These are phyloP conservation scores for Eufriesea mexicana DNA, from an alignment of 1,140 invertebrate genomes.

Conservation along the genomic window DNA sequence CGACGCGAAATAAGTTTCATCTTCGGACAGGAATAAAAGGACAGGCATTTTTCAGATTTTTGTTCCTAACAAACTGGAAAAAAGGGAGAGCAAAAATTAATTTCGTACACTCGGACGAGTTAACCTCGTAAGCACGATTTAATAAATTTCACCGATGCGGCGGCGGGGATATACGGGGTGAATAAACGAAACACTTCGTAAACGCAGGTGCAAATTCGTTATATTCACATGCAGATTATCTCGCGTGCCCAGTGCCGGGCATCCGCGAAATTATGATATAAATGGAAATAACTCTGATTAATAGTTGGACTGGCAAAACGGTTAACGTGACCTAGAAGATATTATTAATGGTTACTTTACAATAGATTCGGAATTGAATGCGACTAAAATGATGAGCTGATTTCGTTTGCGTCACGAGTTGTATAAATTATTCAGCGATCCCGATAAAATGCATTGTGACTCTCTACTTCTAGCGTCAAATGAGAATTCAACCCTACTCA, in stretches of 20 bases:
- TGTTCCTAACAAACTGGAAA: background rate
- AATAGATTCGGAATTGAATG: conserved; percentile 48
- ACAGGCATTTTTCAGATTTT: background rate
- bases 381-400: conserved; percentile 44
- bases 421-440: conserved; percentile 46
- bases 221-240: conserved; percentile 58
- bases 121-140: conserved; percentile 23
- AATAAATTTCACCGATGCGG: conserved; percentile 30
- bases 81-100: background rate
- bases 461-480: background rate
- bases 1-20: too few species aligned
- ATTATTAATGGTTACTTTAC: conserved; percentile 58
- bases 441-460: conserved; percentile 35
- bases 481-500: background rate
- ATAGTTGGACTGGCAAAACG: conserved; percentile 38
- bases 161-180: background rate
- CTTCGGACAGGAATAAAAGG: too few species aligned
- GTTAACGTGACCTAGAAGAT: conserved; percentile 54
- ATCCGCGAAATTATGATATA: conserved; percentile 56
- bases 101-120: background rate
- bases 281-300: conserved; percentile 60
- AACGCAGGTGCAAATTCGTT: conserved; percentile 57
- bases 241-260: conserved; percentile 22
- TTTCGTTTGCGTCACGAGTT: conserved; percentile 36
- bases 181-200: conserved; percentile 51